Evolutionary conservation across 1,140 invertebrate species (phyloP), one percentile per base, ranked within the genome.

Genomic region (Choristoneura fumiferana): DNA sequence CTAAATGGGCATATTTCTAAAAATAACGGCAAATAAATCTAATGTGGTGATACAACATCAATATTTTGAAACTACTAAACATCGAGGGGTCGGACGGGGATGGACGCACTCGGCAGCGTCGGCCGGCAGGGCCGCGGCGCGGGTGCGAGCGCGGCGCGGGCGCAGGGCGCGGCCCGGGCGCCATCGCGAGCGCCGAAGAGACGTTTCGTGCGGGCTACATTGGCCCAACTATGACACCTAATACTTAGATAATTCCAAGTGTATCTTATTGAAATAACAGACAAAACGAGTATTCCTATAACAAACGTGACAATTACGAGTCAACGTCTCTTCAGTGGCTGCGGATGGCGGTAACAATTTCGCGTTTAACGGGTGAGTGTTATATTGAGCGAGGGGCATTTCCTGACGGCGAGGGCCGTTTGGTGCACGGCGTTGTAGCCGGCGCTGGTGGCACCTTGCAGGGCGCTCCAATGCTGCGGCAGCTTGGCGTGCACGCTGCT

Each of bases 381-480:
- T 59, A 92, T 92, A 89, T 92, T 92, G 80, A 93, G 91, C 74
- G 92, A 93, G 79, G 92, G 92, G 89, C 92, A 93, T 89, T 93
- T 95, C 91, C 94, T 93, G 92, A 95, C 95, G 89, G 85, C 78
- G 93, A 94, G 92, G 90, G 93, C 92, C 22, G 84, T 81, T 56
- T 80, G 73, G n/a, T 78, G 76, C 35, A 87, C 43, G 10, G 82
- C 81, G 56, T 63, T 83, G 73, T 81, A 85, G 34, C 81, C 74
- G 58, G 80, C 91, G 89, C 91, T 91, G 87, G 91, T 92, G 88
- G 91, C 90, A 87, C 92, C 90, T 90, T 91, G 92, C 90, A 92
- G 91, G 90, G 92, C 90, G 85, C 91, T 90, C 90, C 91, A 91
- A 78, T 91, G 82, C 90, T 90, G 85, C 77, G 91, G 88, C 74